Conservation (phyloP, 2,113 vertebrate genomes). For the Chionis minor region DNA sequence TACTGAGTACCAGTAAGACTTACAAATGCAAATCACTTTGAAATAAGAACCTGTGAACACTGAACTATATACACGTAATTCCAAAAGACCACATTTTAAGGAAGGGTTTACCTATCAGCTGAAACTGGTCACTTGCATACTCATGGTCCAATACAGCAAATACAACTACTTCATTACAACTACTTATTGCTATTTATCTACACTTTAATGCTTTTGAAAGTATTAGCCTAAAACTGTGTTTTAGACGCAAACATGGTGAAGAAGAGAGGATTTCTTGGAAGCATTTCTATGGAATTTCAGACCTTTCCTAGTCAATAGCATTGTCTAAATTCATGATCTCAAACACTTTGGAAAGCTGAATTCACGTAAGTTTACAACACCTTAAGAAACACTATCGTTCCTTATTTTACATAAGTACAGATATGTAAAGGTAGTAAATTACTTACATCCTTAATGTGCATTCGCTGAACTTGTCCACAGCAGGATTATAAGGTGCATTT, state of each 20-base stretch:
- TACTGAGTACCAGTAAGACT: neutral
- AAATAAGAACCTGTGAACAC: neutral
- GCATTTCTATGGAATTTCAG: neutral
- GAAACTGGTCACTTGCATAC: accelerated
- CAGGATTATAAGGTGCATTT: neutral
- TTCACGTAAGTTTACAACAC: neutral
- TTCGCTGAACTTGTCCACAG: neutral
- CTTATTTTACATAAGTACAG: accelerated
- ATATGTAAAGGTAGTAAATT: neutral
- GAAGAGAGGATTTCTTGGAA: neutral
- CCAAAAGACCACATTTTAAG: accelerated
- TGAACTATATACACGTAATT: accelerated
- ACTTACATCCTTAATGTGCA: accelerated
- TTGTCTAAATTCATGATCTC: neutral
- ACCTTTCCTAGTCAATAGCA: neutral
- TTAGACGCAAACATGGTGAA: neutral
- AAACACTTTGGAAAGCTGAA: neutral
- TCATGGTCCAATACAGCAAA: neutral
- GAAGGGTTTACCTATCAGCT: neutral
- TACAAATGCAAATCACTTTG: neutral
- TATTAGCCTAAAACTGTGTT: neutral
- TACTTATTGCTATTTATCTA: neutral
- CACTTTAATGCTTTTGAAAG: neutral
- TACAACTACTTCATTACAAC: neutral
- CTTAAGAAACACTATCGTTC: neutral